phyloP scores from a whole-genome alignment of 1,140 invertebrate species.

The Drosophila busckii region DNA sequence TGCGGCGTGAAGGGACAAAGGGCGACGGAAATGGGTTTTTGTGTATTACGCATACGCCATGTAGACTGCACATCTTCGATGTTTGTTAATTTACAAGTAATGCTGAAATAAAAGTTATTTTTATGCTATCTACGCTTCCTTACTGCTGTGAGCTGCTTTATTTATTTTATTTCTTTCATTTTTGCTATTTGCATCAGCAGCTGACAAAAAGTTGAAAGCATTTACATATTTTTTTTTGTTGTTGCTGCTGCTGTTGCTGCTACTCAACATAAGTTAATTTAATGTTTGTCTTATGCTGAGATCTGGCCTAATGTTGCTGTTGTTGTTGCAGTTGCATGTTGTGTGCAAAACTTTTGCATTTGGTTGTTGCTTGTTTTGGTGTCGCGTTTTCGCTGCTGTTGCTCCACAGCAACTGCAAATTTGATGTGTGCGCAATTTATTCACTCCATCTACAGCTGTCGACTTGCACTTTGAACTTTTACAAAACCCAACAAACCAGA shows the following conservation, averaged over 20 bases:
- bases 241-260: constrained; percentile 15
- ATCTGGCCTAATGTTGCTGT: constrained; percentile 14
- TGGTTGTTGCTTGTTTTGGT: constrained; percentile 9
- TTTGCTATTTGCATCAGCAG: constrained; percentile 21
- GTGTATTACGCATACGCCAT: constrained; percentile 38
- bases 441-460: too few species aligned
- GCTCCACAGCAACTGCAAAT: constrained; percentile 25
- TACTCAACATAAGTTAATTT: constrained; percentile 74
- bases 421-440: constrained; percentile 69
- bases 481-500: too few species aligned
- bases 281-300: constrained; percentile 58
- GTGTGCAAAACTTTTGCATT: background rate
- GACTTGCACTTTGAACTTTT: constrained; percentile 48
- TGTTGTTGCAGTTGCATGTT: too few species aligned
- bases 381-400: constrained; percentile 44
- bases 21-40: too few species aligned
- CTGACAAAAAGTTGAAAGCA: constrained; percentile 45
- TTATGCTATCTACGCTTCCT: constrained; percentile 2
- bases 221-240: constrained; percentile 54
- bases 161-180: background rate
- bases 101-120: constrained; percentile 30
- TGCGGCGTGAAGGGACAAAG: constrained; percentile 1
- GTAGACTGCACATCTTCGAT: constrained; percentile 20
- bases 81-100: constrained; percentile 62
- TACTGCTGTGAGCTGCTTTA: background rate